Evolutionary conservation across 2,888 invertebrate genomes (phyloP).

Genomic region (Cantharis rustica): DNA sequence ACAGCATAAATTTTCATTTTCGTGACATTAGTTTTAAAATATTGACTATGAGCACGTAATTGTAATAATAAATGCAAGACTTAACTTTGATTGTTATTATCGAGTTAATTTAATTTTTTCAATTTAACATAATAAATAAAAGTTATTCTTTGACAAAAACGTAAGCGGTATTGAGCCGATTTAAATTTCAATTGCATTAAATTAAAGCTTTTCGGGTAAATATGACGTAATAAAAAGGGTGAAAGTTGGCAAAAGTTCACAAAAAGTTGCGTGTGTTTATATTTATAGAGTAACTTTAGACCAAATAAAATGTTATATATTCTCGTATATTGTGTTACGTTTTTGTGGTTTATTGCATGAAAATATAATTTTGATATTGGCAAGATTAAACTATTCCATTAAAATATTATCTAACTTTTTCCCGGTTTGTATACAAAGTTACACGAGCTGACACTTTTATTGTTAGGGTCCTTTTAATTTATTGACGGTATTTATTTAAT

Average conservation of each 20-base stretch:
- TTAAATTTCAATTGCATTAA: not conserved
- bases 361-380: not conserved
- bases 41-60: not conserved
- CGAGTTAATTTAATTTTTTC: not conserved
- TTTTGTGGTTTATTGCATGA: not conserved
- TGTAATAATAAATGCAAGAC: not conserved
- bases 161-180: not conserved
- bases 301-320: not conserved
- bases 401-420: too few relatives aligned
- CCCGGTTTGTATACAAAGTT: too few relatives aligned
- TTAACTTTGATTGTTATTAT: not conserved
- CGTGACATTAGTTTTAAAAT: not conserved
- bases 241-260: not conserved
- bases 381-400: not conserved
- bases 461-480: too few relatives aligned
- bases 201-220: not conserved
- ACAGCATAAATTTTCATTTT: not conserved
- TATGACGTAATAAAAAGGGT: not conserved
- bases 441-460: too few relatives aligned
- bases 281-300: not conserved
- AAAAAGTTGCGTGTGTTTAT: not conserved
- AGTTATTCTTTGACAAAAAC: not conserved
- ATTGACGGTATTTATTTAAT: too few relatives aligned
- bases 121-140: not conserved
- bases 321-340: not conserved